Conservation (phyloP, 2,797 vertebrate species). For the Antrozous pallidus region DNA sequence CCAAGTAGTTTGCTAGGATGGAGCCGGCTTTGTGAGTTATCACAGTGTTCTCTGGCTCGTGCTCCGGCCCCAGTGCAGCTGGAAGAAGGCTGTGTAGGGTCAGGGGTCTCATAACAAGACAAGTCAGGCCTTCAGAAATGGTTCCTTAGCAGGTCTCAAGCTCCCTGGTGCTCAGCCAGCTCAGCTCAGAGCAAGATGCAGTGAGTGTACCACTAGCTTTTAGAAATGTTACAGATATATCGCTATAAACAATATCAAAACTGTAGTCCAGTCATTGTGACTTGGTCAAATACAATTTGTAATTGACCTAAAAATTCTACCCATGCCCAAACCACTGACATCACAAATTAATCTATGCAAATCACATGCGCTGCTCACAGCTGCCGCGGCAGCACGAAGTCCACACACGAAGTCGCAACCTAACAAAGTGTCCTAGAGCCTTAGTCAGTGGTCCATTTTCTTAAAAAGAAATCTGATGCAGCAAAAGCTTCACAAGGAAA, state of each 20-base stretch:
- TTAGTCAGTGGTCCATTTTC: not conserved
- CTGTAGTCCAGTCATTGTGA: not conserved
- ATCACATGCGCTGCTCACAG: not conserved
- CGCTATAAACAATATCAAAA: not conserved
- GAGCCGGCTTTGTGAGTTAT: too few relatives aligned
- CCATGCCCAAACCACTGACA: not conserved
- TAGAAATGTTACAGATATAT: not conserved
- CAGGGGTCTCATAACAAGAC: not conserved
- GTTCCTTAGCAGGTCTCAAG: not conserved
- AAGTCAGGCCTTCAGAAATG: not conserved
- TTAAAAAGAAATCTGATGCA: too few relatives aligned
- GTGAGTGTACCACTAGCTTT: not conserved
- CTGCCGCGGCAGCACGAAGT: not conserved
- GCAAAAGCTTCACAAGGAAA: too few relatives aligned
- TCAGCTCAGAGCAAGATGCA: not conserved
- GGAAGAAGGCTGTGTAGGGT: not conserved
- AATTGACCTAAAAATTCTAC: conserved; percentile 12
- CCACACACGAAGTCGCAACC: not conserved
- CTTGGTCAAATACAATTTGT: conserved; percentile 33
- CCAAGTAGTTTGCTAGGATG: too few relatives aligned
- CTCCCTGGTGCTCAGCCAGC: not conserved
- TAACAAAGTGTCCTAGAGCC: not conserved
- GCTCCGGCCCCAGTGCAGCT: not conserved
- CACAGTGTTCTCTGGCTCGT: not conserved
- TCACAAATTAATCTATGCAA: not conserved